Conservation (phyloP, 2,888 invertebrate species). For the Sinotaia quadrata region DNA sequence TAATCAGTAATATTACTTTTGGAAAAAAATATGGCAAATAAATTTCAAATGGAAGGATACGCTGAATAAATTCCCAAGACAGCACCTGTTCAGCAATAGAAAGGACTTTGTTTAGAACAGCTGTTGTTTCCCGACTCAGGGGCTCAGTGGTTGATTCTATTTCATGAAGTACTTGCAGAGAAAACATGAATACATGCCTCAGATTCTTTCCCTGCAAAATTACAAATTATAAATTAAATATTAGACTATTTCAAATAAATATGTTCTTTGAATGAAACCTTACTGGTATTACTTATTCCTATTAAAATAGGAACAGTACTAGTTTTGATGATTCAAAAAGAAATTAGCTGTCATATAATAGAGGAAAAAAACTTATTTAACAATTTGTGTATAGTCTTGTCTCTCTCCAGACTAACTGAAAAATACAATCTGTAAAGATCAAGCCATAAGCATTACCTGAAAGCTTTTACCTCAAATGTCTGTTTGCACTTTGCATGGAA, state of each 20-base stretch:
- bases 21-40: neutral
- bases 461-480: slow-evolving; percentile 80
- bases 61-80: slow-evolving; percentile 85
- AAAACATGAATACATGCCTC: slow-evolving; percentile 84
- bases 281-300: too few relatives aligned
- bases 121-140: slow-evolving; percentile 63
- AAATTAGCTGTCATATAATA: too few relatives aligned
- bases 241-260: neutral
- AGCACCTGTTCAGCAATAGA: slow-evolving; percentile 85
- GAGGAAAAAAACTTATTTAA: too few relatives aligned
- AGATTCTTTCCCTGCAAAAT: slow-evolving; percentile 79
- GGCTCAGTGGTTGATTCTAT: slow-evolving; percentile 75
- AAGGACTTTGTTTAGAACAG: slow-evolving; percentile 73
- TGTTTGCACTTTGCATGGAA: slow-evolving; percentile 87
- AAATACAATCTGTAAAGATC: too few relatives aligned
- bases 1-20: too few relatives aligned
- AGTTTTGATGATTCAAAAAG: neutral
- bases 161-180: slow-evolving; percentile 78
- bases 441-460: too few relatives aligned
- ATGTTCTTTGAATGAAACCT: too few relatives aligned
- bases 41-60: neutral
- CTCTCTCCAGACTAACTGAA: neutral
- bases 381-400: too few relatives aligned
- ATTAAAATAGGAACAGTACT: neutral
- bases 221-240: slow-evolving; percentile 22